These are phyloP conservation scores for Gulo gulo DNA, from an alignment of 2,113 vertebrate genomes.

Conservation along the genomic window DNA sequence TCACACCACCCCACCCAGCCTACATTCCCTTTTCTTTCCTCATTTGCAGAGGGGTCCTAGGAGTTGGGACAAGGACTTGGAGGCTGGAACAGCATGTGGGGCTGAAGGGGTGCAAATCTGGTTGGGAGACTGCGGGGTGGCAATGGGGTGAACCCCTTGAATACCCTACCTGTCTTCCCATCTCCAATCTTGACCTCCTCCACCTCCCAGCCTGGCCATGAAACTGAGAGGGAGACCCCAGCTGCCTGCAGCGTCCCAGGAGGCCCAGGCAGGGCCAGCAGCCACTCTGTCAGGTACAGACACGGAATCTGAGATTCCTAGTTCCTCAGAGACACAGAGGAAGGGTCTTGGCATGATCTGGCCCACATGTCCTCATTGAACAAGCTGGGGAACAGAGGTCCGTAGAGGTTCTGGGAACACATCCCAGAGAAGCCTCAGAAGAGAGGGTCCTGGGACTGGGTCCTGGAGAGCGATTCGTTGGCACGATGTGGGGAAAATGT, in stretches of 20 bases:
- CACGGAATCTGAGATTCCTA: not conserved
- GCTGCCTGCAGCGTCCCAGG: not conserved
- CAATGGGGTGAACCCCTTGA: not conserved
- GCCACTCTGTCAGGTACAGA: not conserved
- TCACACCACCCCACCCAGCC: not conserved
- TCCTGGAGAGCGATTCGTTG: not conserved
- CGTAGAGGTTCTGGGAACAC: not conserved
- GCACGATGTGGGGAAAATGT: not conserved
- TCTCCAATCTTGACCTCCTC: not conserved
- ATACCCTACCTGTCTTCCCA: not conserved
- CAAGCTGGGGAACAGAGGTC: not conserved
- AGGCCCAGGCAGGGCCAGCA: not conserved
- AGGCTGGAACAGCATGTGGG: not conserved
- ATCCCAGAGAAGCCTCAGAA: not conserved
- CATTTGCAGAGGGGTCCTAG: not conserved
- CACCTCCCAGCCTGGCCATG: not conserved
- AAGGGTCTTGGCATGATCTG: not conserved
- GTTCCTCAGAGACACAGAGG: not conserved
- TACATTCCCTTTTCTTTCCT: not conserved
- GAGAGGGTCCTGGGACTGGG: not conserved
- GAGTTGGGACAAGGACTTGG: not conserved
- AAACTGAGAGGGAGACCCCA: not conserved
- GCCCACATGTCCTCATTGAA: not conserved
- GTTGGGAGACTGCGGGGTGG: not conserved
- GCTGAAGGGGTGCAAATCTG: not conserved